Conservation (phyloP, 2,113 vertebrate species). For the Hypomesus transpacificus region DNA sequence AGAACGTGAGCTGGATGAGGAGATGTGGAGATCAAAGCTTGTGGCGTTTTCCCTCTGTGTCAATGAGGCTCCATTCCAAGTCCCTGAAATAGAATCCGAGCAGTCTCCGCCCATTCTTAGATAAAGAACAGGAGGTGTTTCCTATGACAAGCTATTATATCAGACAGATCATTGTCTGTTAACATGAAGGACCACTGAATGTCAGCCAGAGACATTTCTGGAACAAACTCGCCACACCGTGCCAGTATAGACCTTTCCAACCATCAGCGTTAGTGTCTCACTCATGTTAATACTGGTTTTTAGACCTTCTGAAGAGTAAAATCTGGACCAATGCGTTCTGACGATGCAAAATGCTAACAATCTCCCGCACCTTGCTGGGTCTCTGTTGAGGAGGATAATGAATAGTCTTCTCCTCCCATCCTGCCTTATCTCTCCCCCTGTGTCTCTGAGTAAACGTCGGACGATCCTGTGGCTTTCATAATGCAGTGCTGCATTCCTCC, state of each 20-base stretch:
- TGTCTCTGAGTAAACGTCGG: constrained; percentile 36
- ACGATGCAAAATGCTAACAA: no score
- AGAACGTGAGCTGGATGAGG: constrained; percentile 38
- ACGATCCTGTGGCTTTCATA: constrained; percentile 67
- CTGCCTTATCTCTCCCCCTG: not conserved
- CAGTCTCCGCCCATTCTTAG: constrained; percentile 33
- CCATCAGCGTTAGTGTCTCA: not conserved
- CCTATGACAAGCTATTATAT: constrained; percentile 9
- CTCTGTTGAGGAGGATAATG: not conserved
- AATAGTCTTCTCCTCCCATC: not conserved
- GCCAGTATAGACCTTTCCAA: not conserved
- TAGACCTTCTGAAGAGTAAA: no score
- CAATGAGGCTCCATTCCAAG: constrained; percentile 36
- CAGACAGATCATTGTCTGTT: constrained; percentile 8
- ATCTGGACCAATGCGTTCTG: no score
- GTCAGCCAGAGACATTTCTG: not conserved
- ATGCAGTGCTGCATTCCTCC: constrained; percentile 75
- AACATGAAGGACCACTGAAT: constrained; percentile 13
- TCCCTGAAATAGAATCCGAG: constrained; percentile 42
- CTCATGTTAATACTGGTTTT: constrained; percentile 28
- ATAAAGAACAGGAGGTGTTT: constrained; percentile 26
- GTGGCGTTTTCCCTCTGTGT: constrained; percentile 38
- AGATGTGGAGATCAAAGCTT: constrained; percentile 57
- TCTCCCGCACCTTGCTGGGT: no score
- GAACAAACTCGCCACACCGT: not conserved